phyloP scores from a whole-genome alignment of 2,888 invertebrate genomes.

The Drosophila neutralis region DNA sequence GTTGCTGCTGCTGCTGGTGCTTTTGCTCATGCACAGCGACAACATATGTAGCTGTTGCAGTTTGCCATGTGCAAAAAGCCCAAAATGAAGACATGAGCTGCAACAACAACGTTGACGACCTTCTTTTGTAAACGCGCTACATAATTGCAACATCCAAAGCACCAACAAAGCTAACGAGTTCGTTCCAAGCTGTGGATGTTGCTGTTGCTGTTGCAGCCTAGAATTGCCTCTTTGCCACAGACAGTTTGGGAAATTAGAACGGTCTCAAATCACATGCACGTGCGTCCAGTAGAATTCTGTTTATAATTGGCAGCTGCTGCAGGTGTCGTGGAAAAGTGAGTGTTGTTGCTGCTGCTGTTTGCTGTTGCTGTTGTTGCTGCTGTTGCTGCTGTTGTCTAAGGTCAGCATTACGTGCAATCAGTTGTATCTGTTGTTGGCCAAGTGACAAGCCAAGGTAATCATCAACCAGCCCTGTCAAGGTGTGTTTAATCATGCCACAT shows the following conservation, averaged over 20 bases:
- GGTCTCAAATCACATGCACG: conserved; percentile 79
- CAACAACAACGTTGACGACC: conserved; percentile 58
- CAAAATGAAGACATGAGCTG: conserved; percentile 74
- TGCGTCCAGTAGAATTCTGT: conserved; percentile 43
- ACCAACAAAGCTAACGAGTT: conserved; percentile 65
- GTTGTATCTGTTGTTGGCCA: conserved; percentile 21
- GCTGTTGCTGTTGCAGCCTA: conserved; percentile 36
- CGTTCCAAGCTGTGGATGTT: conserved; percentile 22
- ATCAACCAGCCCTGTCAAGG: conserved; percentile 30
- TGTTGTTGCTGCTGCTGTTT: conserved; percentile 30
- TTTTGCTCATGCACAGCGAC: conserved; percentile 47
- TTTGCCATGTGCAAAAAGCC: conserved; percentile 57
- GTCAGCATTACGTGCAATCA: conserved; percentile 53
- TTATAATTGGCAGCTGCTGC: conserved; percentile 61
- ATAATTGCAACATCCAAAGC: conserved; percentile 71
- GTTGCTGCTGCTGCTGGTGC: conserved; percentile 31
- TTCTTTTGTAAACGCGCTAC: conserved; percentile 75
- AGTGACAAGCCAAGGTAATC: conserved; percentile 40
- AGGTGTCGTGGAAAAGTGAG: conserved; percentile 49
- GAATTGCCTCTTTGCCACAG: conserved; percentile 68
- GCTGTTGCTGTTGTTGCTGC: conserved; percentile 23
- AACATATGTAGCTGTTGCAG: conserved; percentile 66
- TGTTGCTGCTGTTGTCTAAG: conserved; percentile 49
- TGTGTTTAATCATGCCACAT: conserved; percentile 58
- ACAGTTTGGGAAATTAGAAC: conserved; percentile 80